These are phyloP conservation scores for Hirudinaria manillensis DNA, from an alignment of 2,888 invertebrate species.

Conservation along the genomic window DNA sequence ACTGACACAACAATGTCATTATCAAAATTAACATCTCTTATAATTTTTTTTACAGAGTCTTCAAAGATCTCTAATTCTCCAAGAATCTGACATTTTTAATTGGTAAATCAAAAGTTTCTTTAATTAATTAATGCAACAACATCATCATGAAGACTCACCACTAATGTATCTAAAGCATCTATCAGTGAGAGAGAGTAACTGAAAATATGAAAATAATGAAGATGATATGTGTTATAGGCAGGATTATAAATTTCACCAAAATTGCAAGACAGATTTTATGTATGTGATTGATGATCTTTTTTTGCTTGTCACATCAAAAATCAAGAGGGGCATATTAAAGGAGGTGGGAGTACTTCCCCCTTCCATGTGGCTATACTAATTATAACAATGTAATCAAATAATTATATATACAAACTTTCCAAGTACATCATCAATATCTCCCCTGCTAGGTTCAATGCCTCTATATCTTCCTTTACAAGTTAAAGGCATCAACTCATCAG, in stretches of 20 bases:
- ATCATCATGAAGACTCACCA: slow-evolving; percentile 56
- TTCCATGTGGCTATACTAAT: too few relatives aligned
- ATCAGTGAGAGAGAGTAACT: slow-evolving; percentile 93
- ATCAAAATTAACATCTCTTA: slow-evolving; percentile 82
- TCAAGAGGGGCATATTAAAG: too few relatives aligned
- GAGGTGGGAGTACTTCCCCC: too few relatives aligned
- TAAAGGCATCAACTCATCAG: slow-evolving; percentile 94
- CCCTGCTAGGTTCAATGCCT: slow-evolving; percentile 80
- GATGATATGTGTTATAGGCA: neutral
- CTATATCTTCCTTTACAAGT: slow-evolving; percentile 86
- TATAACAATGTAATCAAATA: neutral
- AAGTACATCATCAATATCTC: slow-evolving; percentile 90
- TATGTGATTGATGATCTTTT: too few relatives aligned
- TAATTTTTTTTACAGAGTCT: slow-evolving; percentile 75
- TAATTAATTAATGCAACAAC: neutral
- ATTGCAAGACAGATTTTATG: too few relatives aligned
- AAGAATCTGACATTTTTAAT: slow-evolving; percentile 60
- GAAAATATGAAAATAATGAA: slow-evolving; percentile 43
- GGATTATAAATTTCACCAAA: neutral
- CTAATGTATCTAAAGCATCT: slow-evolving; percentile 86
- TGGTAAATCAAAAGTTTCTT: neutral
- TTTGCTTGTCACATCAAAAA: too few relatives aligned
- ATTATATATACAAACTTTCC: slow-evolving; percentile 74
- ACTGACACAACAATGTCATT: slow-evolving; percentile 90
- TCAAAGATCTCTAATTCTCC: slow-evolving; percentile 92